Conservation (phyloP, 2,888 invertebrate genomes). For the Metallyticus violacea region DNA sequence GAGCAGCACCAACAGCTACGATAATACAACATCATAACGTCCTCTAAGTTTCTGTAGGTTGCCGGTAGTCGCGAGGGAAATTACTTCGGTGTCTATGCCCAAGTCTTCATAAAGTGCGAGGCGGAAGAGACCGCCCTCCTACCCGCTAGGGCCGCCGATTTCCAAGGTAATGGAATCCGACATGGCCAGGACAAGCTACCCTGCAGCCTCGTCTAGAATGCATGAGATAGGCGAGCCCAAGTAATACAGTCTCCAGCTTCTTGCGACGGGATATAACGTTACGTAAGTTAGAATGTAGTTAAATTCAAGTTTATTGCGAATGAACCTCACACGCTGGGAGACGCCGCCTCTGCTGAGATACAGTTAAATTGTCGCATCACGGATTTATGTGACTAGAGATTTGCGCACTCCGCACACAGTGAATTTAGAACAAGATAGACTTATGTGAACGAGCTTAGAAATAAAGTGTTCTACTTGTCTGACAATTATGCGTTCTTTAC, state of each 20-base stretch:
- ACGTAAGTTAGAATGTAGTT: conserved; percentile 22
- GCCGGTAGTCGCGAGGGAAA: conserved; percentile 30
- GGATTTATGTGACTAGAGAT: neutral
- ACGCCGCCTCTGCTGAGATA: neutral
- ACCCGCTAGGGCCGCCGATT: neutral
- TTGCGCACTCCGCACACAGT: neutral
- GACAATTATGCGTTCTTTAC: too few relatives aligned
- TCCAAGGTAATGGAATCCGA: conserved; percentile 9
- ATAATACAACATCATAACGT: neutral
- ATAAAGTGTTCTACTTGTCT: too few relatives aligned
- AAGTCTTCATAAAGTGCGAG: conserved; percentile 31
- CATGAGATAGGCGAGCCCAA: conserved; percentile 26
- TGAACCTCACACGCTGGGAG: conserved; percentile 4
- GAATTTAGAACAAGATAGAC: neutral
- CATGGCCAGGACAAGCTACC: conserved; percentile 6
- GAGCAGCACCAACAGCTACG: neutral
- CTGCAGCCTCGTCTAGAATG: conserved; percentile 30
- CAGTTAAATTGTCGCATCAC: neutral
- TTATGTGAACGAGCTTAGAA: neutral
- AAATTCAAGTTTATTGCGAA: conserved; percentile 30
- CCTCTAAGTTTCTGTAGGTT: neutral
- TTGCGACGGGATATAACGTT: conserved; percentile 1
- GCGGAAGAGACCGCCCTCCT: neutral
- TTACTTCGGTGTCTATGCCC: conserved; percentile 20
- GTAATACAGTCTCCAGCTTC: neutral